These are phyloP conservation scores for Sorex fumeus DNA, from an alignment of 2,113 vertebrate species.

Conservation along the genomic window DNA sequence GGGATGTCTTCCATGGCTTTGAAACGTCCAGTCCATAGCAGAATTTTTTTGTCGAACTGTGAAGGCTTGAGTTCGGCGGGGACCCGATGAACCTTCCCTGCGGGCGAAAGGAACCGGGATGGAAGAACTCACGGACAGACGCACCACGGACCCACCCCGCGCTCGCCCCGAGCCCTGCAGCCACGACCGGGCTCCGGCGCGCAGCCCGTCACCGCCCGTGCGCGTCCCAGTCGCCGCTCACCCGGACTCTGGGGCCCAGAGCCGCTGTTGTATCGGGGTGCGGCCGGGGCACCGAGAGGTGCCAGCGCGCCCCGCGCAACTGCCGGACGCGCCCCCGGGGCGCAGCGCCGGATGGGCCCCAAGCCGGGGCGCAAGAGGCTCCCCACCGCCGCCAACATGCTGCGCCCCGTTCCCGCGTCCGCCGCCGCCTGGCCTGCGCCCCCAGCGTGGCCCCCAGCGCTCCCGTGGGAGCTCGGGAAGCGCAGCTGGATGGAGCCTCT, in stretches of 20 bases:
- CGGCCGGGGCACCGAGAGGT: background rate
- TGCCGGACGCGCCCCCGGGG: background rate
- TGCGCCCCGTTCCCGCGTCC: background rate
- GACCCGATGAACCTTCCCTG: constrained; percentile 83
- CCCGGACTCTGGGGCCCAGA: background rate
- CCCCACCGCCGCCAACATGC: constrained; percentile 59
- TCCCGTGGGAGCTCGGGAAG: background rate
- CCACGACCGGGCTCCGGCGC: background rate
- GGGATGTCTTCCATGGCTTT: constrained; percentile 89
- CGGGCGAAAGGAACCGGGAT: background rate
- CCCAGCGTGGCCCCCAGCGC: too few species aligned
- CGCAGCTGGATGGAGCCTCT: background rate
- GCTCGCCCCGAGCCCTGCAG: too few species aligned
- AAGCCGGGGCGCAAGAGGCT: background rate
- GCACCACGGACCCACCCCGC: background rate
- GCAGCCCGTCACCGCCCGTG: background rate
- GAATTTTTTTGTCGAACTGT: constrained; percentile 88
- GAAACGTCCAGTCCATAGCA: constrained; percentile 91
- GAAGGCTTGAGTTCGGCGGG: constrained; percentile 87
- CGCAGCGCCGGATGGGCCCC: background rate
- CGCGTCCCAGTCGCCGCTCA: background rate
- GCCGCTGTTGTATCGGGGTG: background rate
- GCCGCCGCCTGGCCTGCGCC: accelerated
- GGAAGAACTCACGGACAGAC: too few species aligned
- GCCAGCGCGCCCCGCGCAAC: background rate